phyloP scores from a whole-genome alignment of 2,888 invertebrate genomes.

The Ichneumon xanthorius region DNA sequence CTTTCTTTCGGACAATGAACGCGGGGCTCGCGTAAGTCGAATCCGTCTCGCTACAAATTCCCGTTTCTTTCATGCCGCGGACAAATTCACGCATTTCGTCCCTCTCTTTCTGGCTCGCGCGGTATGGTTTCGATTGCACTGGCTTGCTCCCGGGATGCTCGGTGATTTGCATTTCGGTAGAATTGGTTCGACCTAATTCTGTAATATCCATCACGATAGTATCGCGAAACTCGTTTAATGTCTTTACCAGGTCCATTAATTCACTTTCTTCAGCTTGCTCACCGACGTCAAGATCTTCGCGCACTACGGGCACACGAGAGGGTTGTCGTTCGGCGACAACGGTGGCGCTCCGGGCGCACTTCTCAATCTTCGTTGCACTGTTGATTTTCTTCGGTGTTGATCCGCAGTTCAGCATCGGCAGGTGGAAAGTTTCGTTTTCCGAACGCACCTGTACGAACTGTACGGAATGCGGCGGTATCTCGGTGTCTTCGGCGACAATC shows the following conservation, averaged over 20 bases:
- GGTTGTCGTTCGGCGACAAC: background rate
- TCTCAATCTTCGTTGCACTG: no score
- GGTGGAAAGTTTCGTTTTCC: no score
- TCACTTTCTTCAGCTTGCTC: background rate
- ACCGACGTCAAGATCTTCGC: background rate
- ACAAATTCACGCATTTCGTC: conserved; percentile 44
- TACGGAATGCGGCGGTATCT: background rate
- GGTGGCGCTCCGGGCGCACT: no score
- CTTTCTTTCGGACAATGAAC: conserved; percentile 56
- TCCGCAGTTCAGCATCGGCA: no score
- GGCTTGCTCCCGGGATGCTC: conserved; percentile 26
- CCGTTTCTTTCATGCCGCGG: conserved; percentile 27
- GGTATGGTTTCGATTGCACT: conserved; percentile 37
- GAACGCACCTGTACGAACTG: no score
- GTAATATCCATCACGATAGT: conserved; percentile 12
- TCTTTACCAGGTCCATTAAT: conserved; percentile 21
- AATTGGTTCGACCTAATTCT: conserved; percentile 50
- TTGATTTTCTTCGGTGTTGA: no score
- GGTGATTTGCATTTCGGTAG: conserved; percentile 45
- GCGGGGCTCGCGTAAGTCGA: conserved; percentile 63
- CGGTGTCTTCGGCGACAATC: no score
- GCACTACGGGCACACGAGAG: background rate
- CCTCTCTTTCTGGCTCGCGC: conserved; percentile 39
- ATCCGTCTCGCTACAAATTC: conserved; percentile 42
- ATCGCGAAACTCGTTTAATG: conserved; percentile 46